Evolutionary conservation across 2,113 vertebrate species (phyloP).

Genomic region (Shinisaurus crocodilurus): DNA sequence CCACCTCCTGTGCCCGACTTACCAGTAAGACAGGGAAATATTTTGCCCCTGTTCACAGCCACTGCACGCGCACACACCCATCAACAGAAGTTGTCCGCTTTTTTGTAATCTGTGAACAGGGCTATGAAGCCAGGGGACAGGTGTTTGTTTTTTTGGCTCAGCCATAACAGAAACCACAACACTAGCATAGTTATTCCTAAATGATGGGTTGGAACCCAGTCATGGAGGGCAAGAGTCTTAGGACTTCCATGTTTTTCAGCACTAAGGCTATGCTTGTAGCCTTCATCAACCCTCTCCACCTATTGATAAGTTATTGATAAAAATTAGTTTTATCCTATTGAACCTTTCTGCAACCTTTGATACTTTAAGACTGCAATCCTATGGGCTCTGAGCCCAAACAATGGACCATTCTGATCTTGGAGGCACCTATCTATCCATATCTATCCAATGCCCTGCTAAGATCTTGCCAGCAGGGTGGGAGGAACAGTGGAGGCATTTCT

Average conservation of each 20-base stretch:
- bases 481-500: too few relatives aligned
- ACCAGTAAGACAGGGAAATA: background rate
- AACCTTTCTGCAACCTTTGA: background rate
- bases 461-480: too few relatives aligned
- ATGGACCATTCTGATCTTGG: too few relatives aligned
- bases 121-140: background rate
- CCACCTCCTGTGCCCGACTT: too few relatives aligned
- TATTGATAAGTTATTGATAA: background rate
- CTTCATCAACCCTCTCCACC: background rate
- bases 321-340: background rate
- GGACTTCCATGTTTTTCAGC: background rate
- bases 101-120: background rate
- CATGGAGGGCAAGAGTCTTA: background rate
- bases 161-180: background rate
- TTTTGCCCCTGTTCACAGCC: background rate
- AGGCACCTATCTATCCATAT: too few relatives aligned
- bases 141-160: background rate
- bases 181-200: too few relatives aligned
- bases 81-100: too few relatives aligned
- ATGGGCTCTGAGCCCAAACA: too few relatives aligned
- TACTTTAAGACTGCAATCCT: background rate
- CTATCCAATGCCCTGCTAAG: too few relatives aligned
- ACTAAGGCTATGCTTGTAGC: background rate
- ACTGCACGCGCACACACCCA: too few relatives aligned
- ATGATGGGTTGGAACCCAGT: background rate